phyloP scores from a whole-genome alignment of 2,797 vertebrate species.

The Meda fulgida region DNA sequence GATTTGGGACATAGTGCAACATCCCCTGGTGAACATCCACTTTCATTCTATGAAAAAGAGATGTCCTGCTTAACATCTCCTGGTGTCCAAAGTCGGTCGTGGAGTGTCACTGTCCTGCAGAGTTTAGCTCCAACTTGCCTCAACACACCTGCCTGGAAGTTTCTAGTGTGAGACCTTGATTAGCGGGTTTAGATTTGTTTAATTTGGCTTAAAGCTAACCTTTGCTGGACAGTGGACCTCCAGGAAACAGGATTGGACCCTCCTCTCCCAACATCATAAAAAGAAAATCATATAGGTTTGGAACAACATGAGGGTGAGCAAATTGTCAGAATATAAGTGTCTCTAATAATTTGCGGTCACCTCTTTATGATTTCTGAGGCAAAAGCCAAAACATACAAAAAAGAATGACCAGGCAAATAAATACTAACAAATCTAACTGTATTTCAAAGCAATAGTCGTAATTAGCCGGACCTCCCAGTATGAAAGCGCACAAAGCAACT shows the following conservation, averaged over 20 bases:
- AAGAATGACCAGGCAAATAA: constrained; percentile 5
- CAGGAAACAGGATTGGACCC: not conserved
- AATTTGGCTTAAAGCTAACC: not conserved
- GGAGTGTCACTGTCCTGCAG: not conserved
- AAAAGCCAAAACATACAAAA: not conserved
- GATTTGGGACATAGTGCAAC: not conserved
- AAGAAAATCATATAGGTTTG: not conserved
- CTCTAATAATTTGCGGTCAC: not conserved
- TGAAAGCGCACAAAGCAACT: constrained; percentile 47
- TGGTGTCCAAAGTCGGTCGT: not conserved
- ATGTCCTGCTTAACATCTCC: too few relatives aligned
- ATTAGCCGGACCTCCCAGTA: constrained; percentile 59
- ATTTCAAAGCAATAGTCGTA: constrained; percentile 53
- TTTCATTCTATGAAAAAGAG: not conserved
- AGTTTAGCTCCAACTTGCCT: not conserved
- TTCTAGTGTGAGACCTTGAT: not conserved
- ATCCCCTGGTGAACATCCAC: not conserved
- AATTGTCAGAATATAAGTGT: not conserved
- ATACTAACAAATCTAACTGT: constrained; percentile 25
- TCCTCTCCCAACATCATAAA: not conserved
- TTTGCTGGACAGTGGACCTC: not conserved
- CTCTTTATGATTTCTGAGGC: not conserved
- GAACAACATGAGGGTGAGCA: not conserved
- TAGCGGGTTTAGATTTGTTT: not conserved
- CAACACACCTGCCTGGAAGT: not conserved